Percentiles rank a stretch among this genome's conserved stretches.
Conservation (phyloP, 2,888 invertebrate genomes). For the Pristionchus entomophagus region DNA sequence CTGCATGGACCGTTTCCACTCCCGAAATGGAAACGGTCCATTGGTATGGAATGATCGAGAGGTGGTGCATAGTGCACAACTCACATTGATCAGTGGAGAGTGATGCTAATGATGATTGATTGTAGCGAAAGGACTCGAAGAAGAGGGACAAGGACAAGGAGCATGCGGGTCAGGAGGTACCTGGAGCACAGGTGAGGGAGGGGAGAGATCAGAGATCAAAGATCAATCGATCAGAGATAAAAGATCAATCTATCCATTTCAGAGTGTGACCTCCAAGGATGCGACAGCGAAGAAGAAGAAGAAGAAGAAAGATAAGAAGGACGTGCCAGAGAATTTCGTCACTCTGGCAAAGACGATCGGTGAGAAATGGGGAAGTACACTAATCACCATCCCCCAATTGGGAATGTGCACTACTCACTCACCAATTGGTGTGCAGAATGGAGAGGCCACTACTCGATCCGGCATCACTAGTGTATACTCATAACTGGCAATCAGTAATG, state of each 20-base stretch:
- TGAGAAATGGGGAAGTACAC: not conserved
- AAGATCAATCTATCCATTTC: not conserved
- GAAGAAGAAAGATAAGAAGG: constrained; percentile 22
- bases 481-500: no score
- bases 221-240: not conserved
- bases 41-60: no score
- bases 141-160: not conserved
- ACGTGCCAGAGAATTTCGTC: not conserved
- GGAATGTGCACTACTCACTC: no score
- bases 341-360: constrained; percentile 27
- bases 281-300: constrained; percentile 12
- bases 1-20: not conserved
- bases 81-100: not conserved
- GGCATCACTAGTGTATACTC: no score
- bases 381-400: not conserved
- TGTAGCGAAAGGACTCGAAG: constrained; percentile 12
- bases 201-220: not conserved
- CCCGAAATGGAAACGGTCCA: no score
- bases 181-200: not conserved
- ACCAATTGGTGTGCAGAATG: not conserved
- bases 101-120: not conserved
- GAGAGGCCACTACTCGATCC: no score
- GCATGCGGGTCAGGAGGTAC: not conserved
- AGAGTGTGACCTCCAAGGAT: not conserved
- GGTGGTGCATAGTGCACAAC: not conserved